Evolutionary conservation across 1,140 invertebrate genomes (phyloP), one percentile per base, ranked within the genome.

Genomic region (Drosophila virilis): DNA sequence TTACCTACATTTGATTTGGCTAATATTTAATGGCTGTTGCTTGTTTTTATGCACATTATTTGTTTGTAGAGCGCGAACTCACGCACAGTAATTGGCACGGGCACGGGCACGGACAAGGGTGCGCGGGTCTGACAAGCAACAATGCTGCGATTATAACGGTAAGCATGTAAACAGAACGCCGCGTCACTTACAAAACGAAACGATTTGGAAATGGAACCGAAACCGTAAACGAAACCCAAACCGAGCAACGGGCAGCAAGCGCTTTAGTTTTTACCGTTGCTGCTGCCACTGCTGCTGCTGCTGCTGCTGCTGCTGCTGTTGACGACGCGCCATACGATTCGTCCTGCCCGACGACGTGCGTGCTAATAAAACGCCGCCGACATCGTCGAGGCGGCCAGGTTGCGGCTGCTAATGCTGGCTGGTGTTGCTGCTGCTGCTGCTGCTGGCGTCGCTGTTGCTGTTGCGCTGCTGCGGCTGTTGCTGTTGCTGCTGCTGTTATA

Each of bases 301-400:
- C 58, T 50, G 50, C 28, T 46, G 45, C 17, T 42, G 67, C 42
- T 66, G 42, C 38, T 55, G 51, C 59, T 59, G 12, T 33, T 67
- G 57, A 64, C 48, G 61, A 75, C 71, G 58, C 74, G 80, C 64
- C 66, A 51, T 67, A 81, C 82, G 81, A 80, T 79, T 78, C 83
- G 82, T 86, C 82, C 82, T 85, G 82, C 60, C 84, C 82, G 82
- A 86, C 82, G 82, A 86, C 78, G 84, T 85, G 82, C 82, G 82
- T 85, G 78, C 82, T 82, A 85, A 85, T 85, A 74, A 82, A 85
- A 75, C 48, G 74, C 74, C 74, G 78, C 74, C 74, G 78, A 80
- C 59, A 51, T 35, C 35, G 35, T 51, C 52, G 58, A 40, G 43
- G 45, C 58, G n/a, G 57, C 59, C 71, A 74, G 64, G 64, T 60